A percentile compares a stretch with the other conserved stretches of the same genome.
phyloP scores from a whole-genome alignment of 2,888 invertebrate genomes.

The Tetragonula carbonaria region DNA sequence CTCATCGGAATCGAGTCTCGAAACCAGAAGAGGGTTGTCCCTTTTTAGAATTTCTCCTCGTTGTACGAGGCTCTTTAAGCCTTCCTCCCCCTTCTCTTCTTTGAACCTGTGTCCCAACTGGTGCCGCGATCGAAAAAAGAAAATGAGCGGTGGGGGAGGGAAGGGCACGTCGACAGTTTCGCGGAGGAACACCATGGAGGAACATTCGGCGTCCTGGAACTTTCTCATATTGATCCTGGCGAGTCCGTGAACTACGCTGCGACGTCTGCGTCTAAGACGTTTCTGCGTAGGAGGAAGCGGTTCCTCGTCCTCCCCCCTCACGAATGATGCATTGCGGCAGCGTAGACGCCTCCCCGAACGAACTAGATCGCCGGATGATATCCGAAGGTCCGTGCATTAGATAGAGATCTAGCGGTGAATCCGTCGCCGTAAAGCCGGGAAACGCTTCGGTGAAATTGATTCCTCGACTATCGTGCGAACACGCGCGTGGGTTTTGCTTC shows the following conservation, averaged over 20 bases:
- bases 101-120: background rate
- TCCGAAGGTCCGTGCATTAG: background rate
- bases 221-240: constrained; percentile 67
- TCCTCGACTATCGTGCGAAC: background rate
- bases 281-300: constrained; percentile 49
- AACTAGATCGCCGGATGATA: constrained; percentile 37
- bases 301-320: constrained; percentile 37
- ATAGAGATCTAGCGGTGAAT: background rate
- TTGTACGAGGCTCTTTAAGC: background rate
- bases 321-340: constrained; percentile 73
- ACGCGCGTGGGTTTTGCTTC: background rate
- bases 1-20: constrained; percentile 34
- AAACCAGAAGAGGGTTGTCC: constrained; percentile 10
- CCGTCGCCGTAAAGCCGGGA: background rate
- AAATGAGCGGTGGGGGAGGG: background rate
- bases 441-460: background rate
- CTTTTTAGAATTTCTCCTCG: constrained; percentile 41
- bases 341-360: constrained; percentile 40
- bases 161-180: constrained; percentile 41
- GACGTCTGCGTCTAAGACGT: constrained; percentile 66
- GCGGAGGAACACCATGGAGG: constrained; percentile 32
- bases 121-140: constrained; percentile 8
- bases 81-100: background rate
- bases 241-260: constrained; percentile 52
- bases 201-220: constrained; percentile 52